Base-by-base conservation (phyloP, 2,888 invertebrate genomes). In the Cephalotes varians region DNA sequence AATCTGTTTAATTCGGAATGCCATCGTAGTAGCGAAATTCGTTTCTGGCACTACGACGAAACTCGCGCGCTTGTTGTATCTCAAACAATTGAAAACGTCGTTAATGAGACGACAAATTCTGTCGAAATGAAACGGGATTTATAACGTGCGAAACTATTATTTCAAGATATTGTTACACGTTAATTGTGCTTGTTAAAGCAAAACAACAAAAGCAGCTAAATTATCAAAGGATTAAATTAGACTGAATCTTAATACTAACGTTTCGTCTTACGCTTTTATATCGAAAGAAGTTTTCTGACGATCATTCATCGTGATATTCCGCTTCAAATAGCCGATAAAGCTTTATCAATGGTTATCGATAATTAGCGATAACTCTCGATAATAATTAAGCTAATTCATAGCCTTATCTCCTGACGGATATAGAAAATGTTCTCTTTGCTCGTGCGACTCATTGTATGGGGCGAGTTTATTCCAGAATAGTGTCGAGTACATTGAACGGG, bases 1-100 rank as follows among this genome's bases (percentile, higher is more conserved):
- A n/a, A 21, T 44, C 31, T 31, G 3, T n/a, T 28, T 28, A 67
- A 83, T 86, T 83, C 85, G 79, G 84, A 89, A 88, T 86, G n/a
- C 12, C 25, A 40, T 58, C n/a, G n/a, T 28, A 44, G 37, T 49
- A 49, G 31, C 3, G 74, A 74, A 54, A 82, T 86, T 62, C 34
- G 21, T 31, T 25, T 31, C 54, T 49, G 7, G n/a, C 15, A 28
- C 28, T 72, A 71, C 25, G 51, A 47, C 31, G 28, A 54, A 69
- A 56, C 65, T 44, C 28, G 18, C 60, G 34, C 54, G 18, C 18
- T 71, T 51, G 25, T n/a, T 69, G 60, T 67, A 62, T 34, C 47
- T 60, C 65, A 25, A 79, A 49, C 71, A 73, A 51, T 58, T 28
- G 58, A 60, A 56, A 79, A 77, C 37, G 56, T 47, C 54, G 37